These are phyloP conservation scores for Synanthedon formicaeformis DNA, from an alignment of 2,888 invertebrate genomes.

Conservation along the genomic window DNA sequence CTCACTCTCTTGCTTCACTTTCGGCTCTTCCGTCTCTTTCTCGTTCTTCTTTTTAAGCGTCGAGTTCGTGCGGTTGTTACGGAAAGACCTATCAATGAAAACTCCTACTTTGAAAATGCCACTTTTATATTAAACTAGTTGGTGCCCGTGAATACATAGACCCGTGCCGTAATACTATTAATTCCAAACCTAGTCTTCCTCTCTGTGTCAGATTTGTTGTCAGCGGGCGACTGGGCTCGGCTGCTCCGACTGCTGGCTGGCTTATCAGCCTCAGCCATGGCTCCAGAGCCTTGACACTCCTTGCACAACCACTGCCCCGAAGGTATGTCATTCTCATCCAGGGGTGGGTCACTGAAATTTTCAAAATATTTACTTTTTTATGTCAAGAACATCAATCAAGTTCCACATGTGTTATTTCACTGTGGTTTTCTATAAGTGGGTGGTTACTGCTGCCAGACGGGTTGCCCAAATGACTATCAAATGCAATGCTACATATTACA, in stretches of 20 bases:
- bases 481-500: too few species aligned
- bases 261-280: slow-evolving; percentile 41
- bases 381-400: too few species aligned
- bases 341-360: slow-evolving; percentile 85
- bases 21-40: slow-evolving; percentile 17
- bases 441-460: too few species aligned
- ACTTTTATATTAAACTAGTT: too few species aligned
- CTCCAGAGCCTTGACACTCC: slow-evolving; percentile 73
- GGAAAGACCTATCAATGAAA: slow-evolving; percentile 22
- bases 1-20: slow-evolving; percentile 19
- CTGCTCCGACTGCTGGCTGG: slow-evolving; percentile 45
- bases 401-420: too few species aligned
- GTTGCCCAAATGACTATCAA: too few species aligned
- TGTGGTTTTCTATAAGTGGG: too few species aligned
- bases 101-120: too few species aligned
- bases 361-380: too few species aligned
- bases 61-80: slow-evolving; percentile 39
- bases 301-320: slow-evolving; percentile 93
- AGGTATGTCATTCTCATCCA: slow-evolving; percentile 90
- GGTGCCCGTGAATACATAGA: too few species aligned
- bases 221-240: slow-evolving; percentile 46
- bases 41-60: slow-evolving; percentile 25
- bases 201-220: slow-evolving; percentile 45
- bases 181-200: slow-evolving; percentile 42
- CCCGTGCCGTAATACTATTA: neutral